Evolutionary conservation across 2,797 vertebrate species (phyloP), one percentile per base, ranked within the genome.

Genomic region (Protosalanx chinensis): DNA sequence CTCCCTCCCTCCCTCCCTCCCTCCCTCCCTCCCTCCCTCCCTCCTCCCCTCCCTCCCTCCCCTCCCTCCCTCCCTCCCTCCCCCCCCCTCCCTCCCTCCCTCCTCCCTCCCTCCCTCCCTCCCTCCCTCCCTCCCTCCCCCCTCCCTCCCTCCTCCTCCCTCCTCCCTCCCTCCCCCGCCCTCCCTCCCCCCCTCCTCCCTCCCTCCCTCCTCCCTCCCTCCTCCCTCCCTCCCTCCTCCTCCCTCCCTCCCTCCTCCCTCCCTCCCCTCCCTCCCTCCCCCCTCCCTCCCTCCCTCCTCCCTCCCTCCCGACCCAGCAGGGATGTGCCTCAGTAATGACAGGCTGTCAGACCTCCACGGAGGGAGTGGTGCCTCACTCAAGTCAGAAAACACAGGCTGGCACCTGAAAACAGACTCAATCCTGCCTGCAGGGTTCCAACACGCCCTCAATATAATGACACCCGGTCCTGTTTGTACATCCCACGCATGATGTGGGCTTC

Each of bases 321-420:
- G 32, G 73, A 49, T 67, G 67, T 79, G 79, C 74, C 59, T 64
- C 58, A 27, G 63, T 70, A 80, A 79, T 81, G 77, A 81, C 41
- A 58, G 77, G 78, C 29, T 59, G 80, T 73, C 79, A 77, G 62
- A 70, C 71, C 71, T 82, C 56, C 67, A 13, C 23, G 61, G 69
- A 75, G 63, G 78, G 71, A 77, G 64, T 27, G 64, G 72, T 59
- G 53, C 30, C 18, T 69, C 49, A 20, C 20, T 18, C 37, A 60
- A 27, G 18, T 30, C 5, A 57, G 64, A 76, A 27, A 69, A 3
- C 1, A 0, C 58, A 3, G 53, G 6, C 35, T 37, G 33, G 33
- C 2, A 64, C 62, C 23, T n/a, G 18, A 6, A 1, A 41, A 41
- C n/a, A 27, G 37, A 4, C 29, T 6, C 23, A 16, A 29, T 56